Evolutionary conservation across 2,888 invertebrate species (phyloP).

Genomic region (Tiliacea aurago): DNA sequence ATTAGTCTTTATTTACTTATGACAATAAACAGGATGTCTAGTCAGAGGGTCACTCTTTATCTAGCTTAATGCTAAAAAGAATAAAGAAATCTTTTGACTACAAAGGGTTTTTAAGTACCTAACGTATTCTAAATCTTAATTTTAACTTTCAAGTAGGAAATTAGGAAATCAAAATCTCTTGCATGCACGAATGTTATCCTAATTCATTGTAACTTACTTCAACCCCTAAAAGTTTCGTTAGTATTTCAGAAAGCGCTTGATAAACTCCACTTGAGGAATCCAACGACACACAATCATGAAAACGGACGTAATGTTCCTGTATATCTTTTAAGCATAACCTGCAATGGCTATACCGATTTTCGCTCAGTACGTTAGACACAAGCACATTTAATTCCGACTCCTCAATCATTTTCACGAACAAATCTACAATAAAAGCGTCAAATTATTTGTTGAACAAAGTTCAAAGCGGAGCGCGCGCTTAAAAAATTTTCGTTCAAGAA

Average conservation of each 20-base stretch:
- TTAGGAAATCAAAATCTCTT: neutral
- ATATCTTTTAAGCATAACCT: conserved; percentile 84
- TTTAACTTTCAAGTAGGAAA: neutral
- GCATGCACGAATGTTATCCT: neutral
- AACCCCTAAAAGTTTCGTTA: conserved; percentile 73
- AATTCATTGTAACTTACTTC: conserved; percentile 68
- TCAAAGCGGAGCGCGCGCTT: conserved; percentile 73
- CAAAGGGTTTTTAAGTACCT: neutral
- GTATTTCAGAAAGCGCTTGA: conserved; percentile 70
- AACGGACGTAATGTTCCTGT: conserved; percentile 75
- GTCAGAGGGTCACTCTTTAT: neutral
- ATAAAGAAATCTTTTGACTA: neutral
- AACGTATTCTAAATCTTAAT: too few species aligned
- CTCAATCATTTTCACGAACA: conserved; percentile 70
- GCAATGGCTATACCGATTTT: conserved; percentile 82
- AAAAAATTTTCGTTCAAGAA: conserved; percentile 84
- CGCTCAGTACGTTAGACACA: conserved; percentile 79
- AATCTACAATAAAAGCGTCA: conserved; percentile 3
- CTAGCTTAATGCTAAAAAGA: too few species aligned
- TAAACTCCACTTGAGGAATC: conserved; percentile 63
- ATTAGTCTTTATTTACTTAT: neutral
- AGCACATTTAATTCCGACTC: conserved; percentile 74
- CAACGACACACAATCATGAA: conserved; percentile 76
- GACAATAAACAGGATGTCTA: neutral
- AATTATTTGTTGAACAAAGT: conserved; percentile 17